Conservation (phyloP, 2,797 vertebrate species). For the Pitangus sulphuratus region DNA sequence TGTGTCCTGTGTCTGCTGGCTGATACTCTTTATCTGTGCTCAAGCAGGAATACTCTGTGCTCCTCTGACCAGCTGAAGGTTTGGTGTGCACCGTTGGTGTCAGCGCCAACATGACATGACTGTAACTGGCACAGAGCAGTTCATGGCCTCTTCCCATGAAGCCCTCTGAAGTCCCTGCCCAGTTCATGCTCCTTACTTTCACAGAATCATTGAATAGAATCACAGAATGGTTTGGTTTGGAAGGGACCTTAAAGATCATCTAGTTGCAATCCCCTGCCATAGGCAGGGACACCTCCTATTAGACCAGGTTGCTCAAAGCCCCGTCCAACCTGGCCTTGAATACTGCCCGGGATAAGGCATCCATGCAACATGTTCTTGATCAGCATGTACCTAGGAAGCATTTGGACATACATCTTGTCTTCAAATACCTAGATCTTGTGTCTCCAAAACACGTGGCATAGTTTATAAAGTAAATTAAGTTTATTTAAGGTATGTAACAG, state of each 20-base stretch:
- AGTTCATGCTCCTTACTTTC: accelerated
- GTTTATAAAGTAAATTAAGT: neutral
- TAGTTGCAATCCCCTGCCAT: neutral
- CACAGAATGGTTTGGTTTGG: neutral
- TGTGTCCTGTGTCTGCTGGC: neutral
- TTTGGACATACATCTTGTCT: neutral
- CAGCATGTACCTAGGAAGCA: neutral
- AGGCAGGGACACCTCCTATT: too few species aligned
- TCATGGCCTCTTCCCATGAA: neutral
- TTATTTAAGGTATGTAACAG: neutral
- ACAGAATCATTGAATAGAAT: neutral
- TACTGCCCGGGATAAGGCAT: neutral
- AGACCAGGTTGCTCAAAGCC: neutral
- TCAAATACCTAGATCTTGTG: accelerated
- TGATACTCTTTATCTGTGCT: neutral
- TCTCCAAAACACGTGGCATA: neutral
- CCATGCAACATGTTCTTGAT: neutral
- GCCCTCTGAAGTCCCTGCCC: neutral
- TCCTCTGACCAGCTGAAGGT: neutral
- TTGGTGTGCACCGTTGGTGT: accelerated
- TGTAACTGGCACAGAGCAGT: accelerated
- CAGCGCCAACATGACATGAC: accelerated
- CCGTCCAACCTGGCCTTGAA: neutral
- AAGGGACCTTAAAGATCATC: neutral
- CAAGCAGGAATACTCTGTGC: neutral